phyloP scores from a whole-genome alignment of 2,888 invertebrate species.

The Cheilosia impressa region DNA sequence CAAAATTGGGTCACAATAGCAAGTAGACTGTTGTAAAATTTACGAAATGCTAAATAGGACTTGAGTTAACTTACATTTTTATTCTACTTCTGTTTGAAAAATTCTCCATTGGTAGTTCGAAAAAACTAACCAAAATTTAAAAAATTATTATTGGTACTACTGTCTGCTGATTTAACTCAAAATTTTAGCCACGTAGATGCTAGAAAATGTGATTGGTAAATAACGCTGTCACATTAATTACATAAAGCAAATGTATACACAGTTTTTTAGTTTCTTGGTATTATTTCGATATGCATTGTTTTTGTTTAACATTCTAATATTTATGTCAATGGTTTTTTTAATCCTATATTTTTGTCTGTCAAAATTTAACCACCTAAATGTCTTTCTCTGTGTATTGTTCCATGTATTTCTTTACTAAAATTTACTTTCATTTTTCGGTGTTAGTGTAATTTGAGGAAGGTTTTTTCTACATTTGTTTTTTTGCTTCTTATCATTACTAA shows the following conservation, averaged over 20 bases:
- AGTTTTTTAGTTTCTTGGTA: slow-evolving; percentile 2
- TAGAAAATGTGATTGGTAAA: not conserved
- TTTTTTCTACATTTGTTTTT: slow-evolving; percentile 1
- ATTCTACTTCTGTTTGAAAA: too few relatives aligned
- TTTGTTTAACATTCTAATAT: slow-evolving; percentile 10
- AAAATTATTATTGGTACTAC: too few relatives aligned
- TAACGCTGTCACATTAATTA: slow-evolving; percentile 3
- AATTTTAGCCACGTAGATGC: too few relatives aligned
- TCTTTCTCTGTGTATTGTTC: slow-evolving; percentile 47
- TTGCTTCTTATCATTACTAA: slow-evolving; percentile 19
- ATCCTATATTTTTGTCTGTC: slow-evolving; percentile 17
- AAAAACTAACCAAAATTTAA: too few relatives aligned
- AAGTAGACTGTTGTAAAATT: too few relatives aligned
- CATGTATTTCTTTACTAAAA: slow-evolving; percentile 15
- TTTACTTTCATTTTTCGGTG: slow-evolving; percentile 22
- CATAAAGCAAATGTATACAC: not conserved
- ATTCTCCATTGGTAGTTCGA: too few relatives aligned
- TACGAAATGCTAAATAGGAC: too few relatives aligned
- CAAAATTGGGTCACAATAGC: too few relatives aligned
- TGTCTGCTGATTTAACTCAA: too few relatives aligned
- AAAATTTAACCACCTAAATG: slow-evolving; percentile 18
- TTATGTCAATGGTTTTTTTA: slow-evolving; percentile 23
- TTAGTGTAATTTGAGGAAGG: slow-evolving; percentile 29
- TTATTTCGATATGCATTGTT: slow-evolving; percentile 14
- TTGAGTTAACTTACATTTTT: too few relatives aligned